Evolutionary conservation across 2,888 invertebrate species (phyloP).

Genomic region (Hypomecis atomaria): DNA sequence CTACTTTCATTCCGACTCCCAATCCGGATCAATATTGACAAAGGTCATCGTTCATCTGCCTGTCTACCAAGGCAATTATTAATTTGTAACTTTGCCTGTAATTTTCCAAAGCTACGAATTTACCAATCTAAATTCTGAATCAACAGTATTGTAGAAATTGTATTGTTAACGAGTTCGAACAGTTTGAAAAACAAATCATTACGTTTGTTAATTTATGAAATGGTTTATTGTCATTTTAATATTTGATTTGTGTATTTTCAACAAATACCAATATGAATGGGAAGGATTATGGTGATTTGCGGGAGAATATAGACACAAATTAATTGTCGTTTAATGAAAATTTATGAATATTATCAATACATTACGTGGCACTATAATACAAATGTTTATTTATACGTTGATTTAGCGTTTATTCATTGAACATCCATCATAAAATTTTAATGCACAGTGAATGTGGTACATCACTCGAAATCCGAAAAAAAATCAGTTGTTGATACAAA

Average conservation of each 20-base stretch:
- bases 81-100: conserved; percentile 32
- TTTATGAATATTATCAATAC: too few relatives aligned
- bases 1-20: conserved; percentile 36
- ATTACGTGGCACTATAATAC: too few relatives aligned
- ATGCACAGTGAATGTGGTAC: too few relatives aligned
- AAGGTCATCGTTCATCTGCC: conserved; percentile 38
- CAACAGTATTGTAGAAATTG: conserved; percentile 16
- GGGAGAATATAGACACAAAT: too few relatives aligned
- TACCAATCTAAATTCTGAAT: conserved; percentile 24
- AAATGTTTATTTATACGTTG: too few relatives aligned
- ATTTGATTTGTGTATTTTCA: not conserved
- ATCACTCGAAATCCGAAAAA: too few relatives aligned
- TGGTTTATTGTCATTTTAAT: not conserved
- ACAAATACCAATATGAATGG: not conserved
- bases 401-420: too few relatives aligned
- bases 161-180: conserved; percentile 23
- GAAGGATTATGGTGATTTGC: not conserved
- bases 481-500: too few relatives aligned
- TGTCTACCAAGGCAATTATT: conserved; percentile 37
- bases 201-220: conserved; percentile 2
- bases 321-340: too few relatives aligned
- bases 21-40: conserved; percentile 40
- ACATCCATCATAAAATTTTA: too few relatives aligned
- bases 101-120: conserved; percentile 24
- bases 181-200: conserved; percentile 10